Base-by-base conservation (phyloP, 2,888 invertebrate species). In the Eugnorisma glareosa region DNA sequence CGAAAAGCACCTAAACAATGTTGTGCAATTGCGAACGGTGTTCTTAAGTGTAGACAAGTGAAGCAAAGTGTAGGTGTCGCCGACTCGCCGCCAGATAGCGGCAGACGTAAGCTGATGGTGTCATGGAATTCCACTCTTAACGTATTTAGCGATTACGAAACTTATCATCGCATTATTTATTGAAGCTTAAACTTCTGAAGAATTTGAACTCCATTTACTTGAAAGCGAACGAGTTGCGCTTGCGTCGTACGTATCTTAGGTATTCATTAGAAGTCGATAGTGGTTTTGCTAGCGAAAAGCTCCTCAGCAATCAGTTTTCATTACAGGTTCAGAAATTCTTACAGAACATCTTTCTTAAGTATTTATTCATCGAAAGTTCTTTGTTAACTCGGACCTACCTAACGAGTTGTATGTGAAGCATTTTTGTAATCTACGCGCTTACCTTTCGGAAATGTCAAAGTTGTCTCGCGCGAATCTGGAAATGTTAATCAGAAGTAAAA, bases 21-120 rank as follows among this genome's bases (percentile, higher is more conserved):
- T 95, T 95, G 94, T 92, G 94, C 91, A 95, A 95, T 94, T 93
- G 92, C 89, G 86, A 90, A 89, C 83, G 82, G 67, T 79, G 84
- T 76, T 86, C 82, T 89, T 93, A 92, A 91, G 89, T 90, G 86
- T 81, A 79, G 78, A 72, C 81, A 86, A 82, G 68, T 85, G 71
- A 81, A 71, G 68, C 71, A 83, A 92, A 92, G 93, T 93, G 93
- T 91, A 90, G 91, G 93, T 92, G 94, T 92, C 89, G 74, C 81
- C 78, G 48, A 35, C 83, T 92, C 89, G 74, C 81, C 78, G 48
- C 40, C 83, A 87, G 94, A 95, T 94, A 95, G 90, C 84, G 86
- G 81, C 86, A 89, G 89, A 93, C 90, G 88, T 88, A 91, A 90
- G 91, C 85, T 92, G 91, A 92, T 92, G 91, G 89, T 81, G 87